phyloP scores from a whole-genome alignment of 2,797 vertebrate species.

The Poecilia velifera region DNA sequence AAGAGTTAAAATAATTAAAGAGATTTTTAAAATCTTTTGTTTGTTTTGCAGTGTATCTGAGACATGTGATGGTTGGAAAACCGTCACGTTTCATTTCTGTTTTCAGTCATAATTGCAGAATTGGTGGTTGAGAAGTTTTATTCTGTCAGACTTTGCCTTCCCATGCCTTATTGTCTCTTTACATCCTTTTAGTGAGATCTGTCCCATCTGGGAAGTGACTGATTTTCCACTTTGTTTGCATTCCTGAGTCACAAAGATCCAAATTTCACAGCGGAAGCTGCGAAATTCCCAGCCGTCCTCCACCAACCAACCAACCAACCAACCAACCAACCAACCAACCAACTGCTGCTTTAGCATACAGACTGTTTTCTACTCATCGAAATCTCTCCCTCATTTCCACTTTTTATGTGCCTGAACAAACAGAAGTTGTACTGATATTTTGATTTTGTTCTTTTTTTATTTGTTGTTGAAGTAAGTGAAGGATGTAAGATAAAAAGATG shows the following conservation, averaged over 20 bases:
- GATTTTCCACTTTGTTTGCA: slow-evolving; percentile 32
- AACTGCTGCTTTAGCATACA: slow-evolving; percentile 63
- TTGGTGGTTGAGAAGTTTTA: slow-evolving; percentile 25
- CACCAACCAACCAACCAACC: too few species aligned
- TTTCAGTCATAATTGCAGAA: slow-evolving; percentile 12
- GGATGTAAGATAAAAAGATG: slow-evolving; percentile 79
- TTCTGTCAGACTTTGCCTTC: slow-evolving; percentile 31
- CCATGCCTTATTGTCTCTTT: slow-evolving; percentile 51
- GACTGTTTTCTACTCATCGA: slow-evolving; percentile 62
- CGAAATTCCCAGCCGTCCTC: slow-evolving; percentile 22
- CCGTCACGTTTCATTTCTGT: slow-evolving; percentile 40
- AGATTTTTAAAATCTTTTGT: background rate
- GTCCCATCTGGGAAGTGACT: slow-evolving; percentile 30
- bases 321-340: slow-evolving; percentile 18
- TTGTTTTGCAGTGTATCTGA: slow-evolving; percentile 29
- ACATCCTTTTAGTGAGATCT: slow-evolving; percentile 28
- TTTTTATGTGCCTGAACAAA: slow-evolving; percentile 79
- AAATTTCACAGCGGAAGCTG: slow-evolving; percentile 18
- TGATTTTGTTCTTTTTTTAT: slow-evolving; percentile 56
- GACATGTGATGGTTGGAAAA: slow-evolving; percentile 21
- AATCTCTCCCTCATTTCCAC: slow-evolving; percentile 55
- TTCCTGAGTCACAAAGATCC: slow-evolving; percentile 38
- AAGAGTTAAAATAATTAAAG: slow-evolving; percentile 27
- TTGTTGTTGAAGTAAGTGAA: slow-evolving; percentile 74
- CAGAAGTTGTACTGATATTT: slow-evolving; percentile 75